Conservation (phyloP, 2,888 invertebrate species). For the Ochropleura leucogaster region DNA sequence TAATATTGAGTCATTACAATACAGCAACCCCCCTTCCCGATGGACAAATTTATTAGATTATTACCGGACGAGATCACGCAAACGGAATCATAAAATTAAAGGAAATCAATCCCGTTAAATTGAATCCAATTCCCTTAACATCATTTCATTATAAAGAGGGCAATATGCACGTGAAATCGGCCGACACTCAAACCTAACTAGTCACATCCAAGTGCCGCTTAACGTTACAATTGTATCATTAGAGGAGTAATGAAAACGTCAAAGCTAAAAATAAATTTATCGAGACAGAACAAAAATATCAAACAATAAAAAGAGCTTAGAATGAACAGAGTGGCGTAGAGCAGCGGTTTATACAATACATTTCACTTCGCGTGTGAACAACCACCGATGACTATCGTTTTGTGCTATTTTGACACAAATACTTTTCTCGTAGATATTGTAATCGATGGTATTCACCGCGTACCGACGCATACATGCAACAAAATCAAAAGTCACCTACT, state of each 20-base stretch:
- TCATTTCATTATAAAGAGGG: constrained; percentile 72
- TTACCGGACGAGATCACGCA: constrained; percentile 89
- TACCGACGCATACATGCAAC: constrained; percentile 78
- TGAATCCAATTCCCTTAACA: constrained; percentile 85
- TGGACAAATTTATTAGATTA: constrained; percentile 88
- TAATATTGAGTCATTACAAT: constrained; percentile 82
- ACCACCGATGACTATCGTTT: constrained; percentile 83
- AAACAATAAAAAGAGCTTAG: constrained; percentile 71
- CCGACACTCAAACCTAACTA: constrained; percentile 38
- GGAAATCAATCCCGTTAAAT: constrained; percentile 87
- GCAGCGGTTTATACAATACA: constrained; percentile 78
- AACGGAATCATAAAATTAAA: constrained; percentile 90
- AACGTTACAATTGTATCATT: constrained; percentile 56
- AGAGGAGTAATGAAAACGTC: constrained; percentile 75
- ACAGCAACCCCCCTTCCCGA: constrained; percentile 79
- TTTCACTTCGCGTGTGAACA: constrained; percentile 83
- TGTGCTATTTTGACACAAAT: constrained; percentile 84
- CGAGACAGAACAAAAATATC: constrained; percentile 73
- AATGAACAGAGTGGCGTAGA: constrained; percentile 76
- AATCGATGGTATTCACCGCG: constrained; percentile 80
- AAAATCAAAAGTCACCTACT: constrained; percentile 85
- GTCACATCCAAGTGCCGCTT: constrained; percentile 34
- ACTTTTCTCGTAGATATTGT: constrained; percentile 81
- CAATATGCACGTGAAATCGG: constrained; percentile 58
- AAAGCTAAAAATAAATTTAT: constrained; percentile 74